These are phyloP conservation scores for Melipona quadrifasciata DNA, from an alignment of 1,140 invertebrate genomes.

Conservation along the genomic window DNA sequence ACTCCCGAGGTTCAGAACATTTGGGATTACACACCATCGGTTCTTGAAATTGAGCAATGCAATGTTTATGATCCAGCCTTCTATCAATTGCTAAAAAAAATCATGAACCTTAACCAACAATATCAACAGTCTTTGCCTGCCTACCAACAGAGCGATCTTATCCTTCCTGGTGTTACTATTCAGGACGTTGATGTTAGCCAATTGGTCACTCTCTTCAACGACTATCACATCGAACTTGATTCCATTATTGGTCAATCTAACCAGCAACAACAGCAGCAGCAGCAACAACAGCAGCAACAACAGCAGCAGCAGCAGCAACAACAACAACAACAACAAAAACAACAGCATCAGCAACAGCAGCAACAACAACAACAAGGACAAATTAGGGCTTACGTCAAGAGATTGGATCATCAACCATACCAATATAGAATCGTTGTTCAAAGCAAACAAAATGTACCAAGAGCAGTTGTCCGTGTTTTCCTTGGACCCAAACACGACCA, in stretches of 20 bases:
- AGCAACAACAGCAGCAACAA: slow-evolving; percentile 47
- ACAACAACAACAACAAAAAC: slow-evolving; percentile 60
- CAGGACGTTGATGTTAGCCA: slow-evolving; percentile 84
- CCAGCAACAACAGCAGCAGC: slow-evolving; percentile 46
- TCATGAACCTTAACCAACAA: slow-evolving; percentile 80
- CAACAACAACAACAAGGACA: slow-evolving; percentile 62
- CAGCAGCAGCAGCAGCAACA: slow-evolving; percentile 40
- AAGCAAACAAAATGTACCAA: slow-evolving; percentile 76
- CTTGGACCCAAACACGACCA: slow-evolving; percentile 84
- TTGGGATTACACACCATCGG: slow-evolving; percentile 78
- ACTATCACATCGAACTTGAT: slow-evolving; percentile 82
- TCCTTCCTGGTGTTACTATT: slow-evolving; percentile 85
- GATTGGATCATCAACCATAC: slow-evolving; percentile 86
- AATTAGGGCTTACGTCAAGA: slow-evolving; percentile 76
- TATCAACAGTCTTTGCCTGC: slow-evolving; percentile 84
- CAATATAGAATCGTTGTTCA: slow-evolving; percentile 82
- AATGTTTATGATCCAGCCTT: slow-evolving; percentile 82
- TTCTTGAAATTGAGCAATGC: slow-evolving; percentile 79
- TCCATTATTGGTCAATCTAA: slow-evolving; percentile 56
- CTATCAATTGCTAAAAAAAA: slow-evolving; percentile 80
- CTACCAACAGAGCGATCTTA: slow-evolving; percentile 85
- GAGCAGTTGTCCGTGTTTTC: slow-evolving; percentile 82
- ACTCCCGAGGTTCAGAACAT: slow-evolving; percentile 72
- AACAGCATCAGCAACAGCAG: slow-evolving; percentile 54
- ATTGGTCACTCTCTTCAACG: slow-evolving; percentile 84